These are phyloP conservation scores for Crax fasciolata DNA, from an alignment of 2,797 vertebrate species.

Conservation along the genomic window DNA sequence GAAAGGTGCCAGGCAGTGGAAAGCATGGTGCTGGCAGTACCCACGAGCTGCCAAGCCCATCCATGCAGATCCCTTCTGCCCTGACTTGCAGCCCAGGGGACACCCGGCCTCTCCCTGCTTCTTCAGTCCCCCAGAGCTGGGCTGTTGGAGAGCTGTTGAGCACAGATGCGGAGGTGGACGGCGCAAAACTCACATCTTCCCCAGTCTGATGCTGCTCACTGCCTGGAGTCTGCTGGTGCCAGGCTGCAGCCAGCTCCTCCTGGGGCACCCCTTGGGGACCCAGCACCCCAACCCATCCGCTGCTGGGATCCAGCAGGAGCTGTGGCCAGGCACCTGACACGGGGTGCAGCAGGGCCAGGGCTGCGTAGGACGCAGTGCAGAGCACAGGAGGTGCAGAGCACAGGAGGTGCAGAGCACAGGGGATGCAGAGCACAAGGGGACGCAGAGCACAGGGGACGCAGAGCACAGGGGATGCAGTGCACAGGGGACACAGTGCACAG, in stretches of 20 bases:
- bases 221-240: background rate
- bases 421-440: no score
- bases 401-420: no score
- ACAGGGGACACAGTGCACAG: no score
- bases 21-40: background rate
- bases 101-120: background rate
- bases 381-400: no score
- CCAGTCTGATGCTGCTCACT: background rate
- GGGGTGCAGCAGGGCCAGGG: background rate
- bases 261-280: background rate
- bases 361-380: conserved; percentile 50
- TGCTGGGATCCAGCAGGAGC: background rate
- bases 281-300: background rate
- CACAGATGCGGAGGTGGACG: background rate
- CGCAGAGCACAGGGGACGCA: no score
- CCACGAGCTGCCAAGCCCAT: accelerated
- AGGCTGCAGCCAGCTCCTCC: background rate
- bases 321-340: background rate
- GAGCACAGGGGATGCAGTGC: no score
- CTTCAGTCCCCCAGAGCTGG: background rate
- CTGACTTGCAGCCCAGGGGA: background rate
- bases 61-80: accelerated
- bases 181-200: background rate
- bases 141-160: background rate
- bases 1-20: background rate